Evolutionary conservation across 2,797 vertebrate species (phyloP).

Genomic region (Eremophila alpestris): DNA sequence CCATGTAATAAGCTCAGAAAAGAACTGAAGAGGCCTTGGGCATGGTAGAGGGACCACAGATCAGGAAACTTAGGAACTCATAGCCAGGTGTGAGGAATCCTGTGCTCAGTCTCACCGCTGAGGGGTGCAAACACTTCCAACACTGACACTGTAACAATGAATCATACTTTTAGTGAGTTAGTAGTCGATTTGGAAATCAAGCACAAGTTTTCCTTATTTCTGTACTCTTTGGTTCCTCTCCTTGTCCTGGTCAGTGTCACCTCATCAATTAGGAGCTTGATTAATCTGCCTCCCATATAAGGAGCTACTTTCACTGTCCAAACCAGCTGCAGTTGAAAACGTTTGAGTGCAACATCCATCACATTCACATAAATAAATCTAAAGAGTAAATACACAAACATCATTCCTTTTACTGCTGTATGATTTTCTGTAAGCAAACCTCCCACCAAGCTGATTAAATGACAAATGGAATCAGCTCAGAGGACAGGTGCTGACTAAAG

Average conservation of each 20-base stretch:
- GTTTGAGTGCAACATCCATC: not conserved
- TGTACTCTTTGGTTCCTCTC: not conserved
- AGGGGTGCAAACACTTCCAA: not conserved
- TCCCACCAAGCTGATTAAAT: not conserved
- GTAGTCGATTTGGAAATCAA: not conserved
- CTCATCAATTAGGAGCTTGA: not conserved
- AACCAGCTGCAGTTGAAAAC: not conserved
- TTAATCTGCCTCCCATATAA: not conserved
- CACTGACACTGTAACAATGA: not conserved
- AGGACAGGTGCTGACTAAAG: not conserved
- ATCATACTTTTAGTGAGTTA: not conserved
- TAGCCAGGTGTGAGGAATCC: fast-evolving
- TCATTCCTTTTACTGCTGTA: fast-evolving
- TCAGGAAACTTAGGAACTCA: fast-evolving
- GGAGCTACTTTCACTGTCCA: not conserved
- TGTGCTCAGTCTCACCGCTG: not conserved
- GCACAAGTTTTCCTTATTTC: not conserved
- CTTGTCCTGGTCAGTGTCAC: not conserved
- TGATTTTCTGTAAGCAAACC: not conserved
- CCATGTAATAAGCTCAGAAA: not conserved
- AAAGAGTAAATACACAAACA: not conserved
- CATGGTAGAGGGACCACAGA: not conserved
- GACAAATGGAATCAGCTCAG: not conserved
- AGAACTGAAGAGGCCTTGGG: not conserved
- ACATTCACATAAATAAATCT: not conserved